Base-by-base conservation (phyloP, 2,113 vertebrate species). In the Leucosticte australis region DNA sequence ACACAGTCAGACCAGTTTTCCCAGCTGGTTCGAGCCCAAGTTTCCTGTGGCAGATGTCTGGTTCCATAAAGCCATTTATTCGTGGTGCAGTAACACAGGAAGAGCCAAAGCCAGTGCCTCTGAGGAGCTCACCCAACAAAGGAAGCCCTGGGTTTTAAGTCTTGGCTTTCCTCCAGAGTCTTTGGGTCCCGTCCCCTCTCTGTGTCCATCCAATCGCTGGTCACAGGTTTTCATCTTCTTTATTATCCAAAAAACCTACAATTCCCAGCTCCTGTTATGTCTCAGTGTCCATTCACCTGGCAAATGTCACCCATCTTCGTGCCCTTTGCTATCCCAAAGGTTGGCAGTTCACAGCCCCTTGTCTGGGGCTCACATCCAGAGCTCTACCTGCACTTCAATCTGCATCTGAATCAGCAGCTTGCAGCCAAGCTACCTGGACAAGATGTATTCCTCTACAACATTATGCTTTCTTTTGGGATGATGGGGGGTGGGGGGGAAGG, bases 1-100 rank as follows among this genome's bases (percentile, higher is more conserved):
- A 31, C 13, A 26, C 3, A 30, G 19, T 52, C 44, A 60, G 20
- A 46, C 53, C 46, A 53, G 3, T 7, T 39, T 44, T 75, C 33
- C 27, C 27, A 15, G 11, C 21, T 2, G 2, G 7, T 44, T 81
- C 0, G 0, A 50, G 6, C 6, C 9, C 68, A 16, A 13, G 13
- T 12, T 75, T 75, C 30, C 17, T 11, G 10, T 12, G 26, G 17
- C 14, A 68, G 30, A 35, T 41, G 20, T 68, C 53, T 60, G 41
- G 17, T 21, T 60, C 11, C 14, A 50, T 44, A 57, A 65, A 56
- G 8, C 15, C 33, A 41, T 68, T 60, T 46, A 41, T 47, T 60
- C 10, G 12, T 7, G 11, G 22, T 16, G 15, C 14, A 18, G n/a
- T 53, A 53, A 60, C 28, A 53, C 28, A 68, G 24, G 26, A 47